Base-by-base conservation (phyloP, 2,113 vertebrate genomes). In the Penelope pileata region DNA sequence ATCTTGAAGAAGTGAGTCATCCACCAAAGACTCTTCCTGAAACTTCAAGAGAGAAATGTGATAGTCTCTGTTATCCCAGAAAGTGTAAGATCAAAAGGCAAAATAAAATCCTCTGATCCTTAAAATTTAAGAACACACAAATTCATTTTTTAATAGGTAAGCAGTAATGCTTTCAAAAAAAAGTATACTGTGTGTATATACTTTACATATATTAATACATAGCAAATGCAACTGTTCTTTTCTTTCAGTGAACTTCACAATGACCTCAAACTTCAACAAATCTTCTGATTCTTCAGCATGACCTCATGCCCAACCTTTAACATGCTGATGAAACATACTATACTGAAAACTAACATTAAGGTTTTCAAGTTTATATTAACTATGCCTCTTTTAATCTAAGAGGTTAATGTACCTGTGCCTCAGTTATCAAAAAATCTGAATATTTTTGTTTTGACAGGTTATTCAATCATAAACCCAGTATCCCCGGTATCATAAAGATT, bases 1-100 rank as follows among this genome's bases (percentile, higher is more conserved):
- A 32, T 99, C 99, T 97, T 99, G 99, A 97, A 99, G 98, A 96
- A 99, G 97, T 3, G 98, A 98, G 86, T 99, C 99, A 86, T 99
- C 99, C 86, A 99, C 98, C 96, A 99, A 97, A 43, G 99, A 98
- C 94, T 99, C 99, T 91, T 99, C 99, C 89, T 98, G 98, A 97
- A 99, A 99, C 99, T 99, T 97, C 45, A 96, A 70, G 83, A 96
- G 21, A 89, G 80, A 92, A 83, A 70, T 1, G 3, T 18, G 62
- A 86, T 80, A 95, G 91, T 87, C 47, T 76, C 54, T 73, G 63
- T 94, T 87, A 81, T 34, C 85, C 64, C 82, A 86, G 82, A 95
- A 91, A 83, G 84, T 23, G n/a, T 40, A 82, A 59, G 76, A 38
- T 38, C 32, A 40, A 74, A 87, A 91, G 6, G 29, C 32, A 75